Conservation (phyloP, 1,140 invertebrate species). For the Thaumatotibia leucotreta region DNA sequence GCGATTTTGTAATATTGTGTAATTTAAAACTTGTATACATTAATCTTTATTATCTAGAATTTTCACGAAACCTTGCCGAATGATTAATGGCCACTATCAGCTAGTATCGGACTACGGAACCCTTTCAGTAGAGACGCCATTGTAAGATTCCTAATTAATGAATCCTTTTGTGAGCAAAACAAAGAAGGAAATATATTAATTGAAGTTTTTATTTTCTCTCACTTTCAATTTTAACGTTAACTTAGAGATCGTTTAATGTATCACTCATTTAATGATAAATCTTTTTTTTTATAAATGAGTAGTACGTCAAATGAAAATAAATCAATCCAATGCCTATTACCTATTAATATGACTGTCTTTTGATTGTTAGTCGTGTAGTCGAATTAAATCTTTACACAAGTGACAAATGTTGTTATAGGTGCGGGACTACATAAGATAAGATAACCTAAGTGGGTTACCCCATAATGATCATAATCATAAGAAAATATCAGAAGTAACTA, state of each 20-base stretch:
- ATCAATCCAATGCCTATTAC: too few relatives aligned
- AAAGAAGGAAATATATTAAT: slow-evolving; percentile 18
- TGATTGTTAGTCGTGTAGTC: too few relatives aligned
- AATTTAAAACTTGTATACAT: neutral
- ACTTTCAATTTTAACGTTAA: slow-evolving; percentile 1
- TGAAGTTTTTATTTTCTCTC: slow-evolving; percentile 11
- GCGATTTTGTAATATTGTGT: neutral
- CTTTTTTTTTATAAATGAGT: too few relatives aligned
- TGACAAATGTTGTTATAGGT: too few relatives aligned
- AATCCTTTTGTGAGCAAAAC: slow-evolving; percentile 15
- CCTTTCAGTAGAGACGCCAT: slow-evolving; percentile 16
- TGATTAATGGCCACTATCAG: slow-evolving; percentile 18
- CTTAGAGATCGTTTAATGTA: neutral
- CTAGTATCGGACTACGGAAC: slow-evolving; percentile 12
- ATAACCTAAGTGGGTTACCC: too few relatives aligned
- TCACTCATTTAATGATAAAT: too few relatives aligned
- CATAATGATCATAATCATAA: too few relatives aligned
- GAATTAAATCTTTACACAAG: too few relatives aligned
- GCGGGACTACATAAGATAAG: too few relatives aligned
- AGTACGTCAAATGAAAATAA: too few relatives aligned
- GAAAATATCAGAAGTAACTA: too few relatives aligned
- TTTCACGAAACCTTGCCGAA: neutral
- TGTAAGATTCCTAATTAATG: slow-evolving; percentile 21
- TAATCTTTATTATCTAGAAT: slow-evolving; percentile 16
- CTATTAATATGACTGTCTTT: too few relatives aligned